Conservation (phyloP, 2,888 invertebrate species). For the Acronicta alni region DNA sequence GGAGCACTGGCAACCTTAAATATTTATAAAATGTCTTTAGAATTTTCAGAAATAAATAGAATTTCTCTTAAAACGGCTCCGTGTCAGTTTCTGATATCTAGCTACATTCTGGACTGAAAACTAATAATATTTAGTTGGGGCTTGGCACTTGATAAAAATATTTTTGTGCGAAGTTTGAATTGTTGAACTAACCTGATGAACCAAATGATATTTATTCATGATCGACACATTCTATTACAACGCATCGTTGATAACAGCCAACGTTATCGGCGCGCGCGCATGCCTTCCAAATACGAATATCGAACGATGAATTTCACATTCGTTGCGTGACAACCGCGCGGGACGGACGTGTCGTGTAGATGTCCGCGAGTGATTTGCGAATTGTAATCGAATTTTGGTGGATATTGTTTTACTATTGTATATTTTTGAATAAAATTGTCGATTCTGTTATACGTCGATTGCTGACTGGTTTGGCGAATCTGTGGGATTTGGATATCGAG, state of each 20-base stretch:
- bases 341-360: conserved; percentile 66
- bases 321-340: conserved; percentile 63
- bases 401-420: conserved; percentile 78
- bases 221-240: conserved; percentile 16
- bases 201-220: conserved; percentile 19
- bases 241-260: conserved; percentile 32
- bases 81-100: too few relatives aligned
- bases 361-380: conserved; percentile 68
- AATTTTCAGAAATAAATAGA: too few relatives aligned
- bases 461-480: conserved; percentile 58
- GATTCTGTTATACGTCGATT: conserved; percentile 68
- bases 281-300: conserved; percentile 57
- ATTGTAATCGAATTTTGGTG: conserved; percentile 76
- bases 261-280: conserved; percentile 66
- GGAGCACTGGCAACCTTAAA: too few relatives aligned
- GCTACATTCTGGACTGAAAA: too few relatives aligned
- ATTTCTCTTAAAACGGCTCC: too few relatives aligned
- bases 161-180: not conserved
- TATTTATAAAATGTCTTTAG: too few relatives aligned
- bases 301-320: conserved; percentile 60
- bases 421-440: conserved; percentile 77
- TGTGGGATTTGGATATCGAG: conserved; percentile 72
- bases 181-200: conserved; percentile 11
- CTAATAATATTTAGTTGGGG: too few relatives aligned
- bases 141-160: not conserved